Conservation (phyloP, 2,113 vertebrate genomes). For the Dendrocopos noguchii region DNA sequence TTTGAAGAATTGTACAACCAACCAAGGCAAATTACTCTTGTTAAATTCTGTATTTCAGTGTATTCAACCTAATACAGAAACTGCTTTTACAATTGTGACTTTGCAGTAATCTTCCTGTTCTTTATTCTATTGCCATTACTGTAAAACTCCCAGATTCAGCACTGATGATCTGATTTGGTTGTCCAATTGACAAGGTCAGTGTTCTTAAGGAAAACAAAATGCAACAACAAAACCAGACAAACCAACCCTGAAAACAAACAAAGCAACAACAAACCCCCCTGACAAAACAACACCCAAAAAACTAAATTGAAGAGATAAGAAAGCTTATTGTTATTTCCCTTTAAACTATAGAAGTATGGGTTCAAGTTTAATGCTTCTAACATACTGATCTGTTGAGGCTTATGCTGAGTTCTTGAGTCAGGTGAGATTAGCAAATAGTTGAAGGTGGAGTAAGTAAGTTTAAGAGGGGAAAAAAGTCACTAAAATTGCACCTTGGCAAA, state of each 20-base stretch:
- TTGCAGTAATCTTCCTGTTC: not conserved
- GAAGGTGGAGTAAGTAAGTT: not conserved
- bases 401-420: not conserved
- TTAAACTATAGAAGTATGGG: not conserved
- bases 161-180: not conserved
- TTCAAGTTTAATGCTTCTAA: not conserved
- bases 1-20: not conserved
- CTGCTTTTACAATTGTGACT: not conserved
- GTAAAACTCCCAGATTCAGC: not conserved
- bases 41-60: not conserved
- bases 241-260: too few species aligned
- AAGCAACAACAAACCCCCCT: too few species aligned
- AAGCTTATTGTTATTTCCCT: not conserved
- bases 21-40: not conserved
- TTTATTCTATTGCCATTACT: not conserved
- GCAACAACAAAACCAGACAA: too few species aligned
- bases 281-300: not conserved
- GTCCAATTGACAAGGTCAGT: not conserved
- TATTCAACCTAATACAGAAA: not conserved
- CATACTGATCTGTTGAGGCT: not conserved
- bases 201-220: not conserved
- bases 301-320: not conserved
- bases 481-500: not conserved
- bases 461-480: not conserved
- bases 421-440: not conserved